Evolutionary conservation across 2,888 invertebrate species (phyloP), one percentile per base, ranked within the genome.

Genomic region (Odontothrips loti): DNA sequence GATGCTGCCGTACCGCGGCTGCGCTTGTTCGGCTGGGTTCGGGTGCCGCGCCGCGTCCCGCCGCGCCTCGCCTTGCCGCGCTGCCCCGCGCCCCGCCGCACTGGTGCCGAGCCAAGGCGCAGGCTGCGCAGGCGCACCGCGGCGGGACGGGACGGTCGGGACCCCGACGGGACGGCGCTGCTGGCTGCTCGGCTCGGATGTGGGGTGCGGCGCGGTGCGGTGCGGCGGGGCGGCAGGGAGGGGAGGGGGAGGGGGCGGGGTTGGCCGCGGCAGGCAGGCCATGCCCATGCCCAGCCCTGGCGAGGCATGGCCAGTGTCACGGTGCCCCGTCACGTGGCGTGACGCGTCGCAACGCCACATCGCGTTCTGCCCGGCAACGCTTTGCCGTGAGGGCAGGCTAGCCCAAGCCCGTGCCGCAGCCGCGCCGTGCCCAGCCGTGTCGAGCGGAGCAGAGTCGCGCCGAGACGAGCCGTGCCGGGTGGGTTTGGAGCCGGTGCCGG

Each of bases 291-390:
- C 34, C 34, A 43, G 34, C 34, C 58, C 17, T 58, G 58, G 58
- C 58, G n/a, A 17, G n/a, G 68, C 68, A 75, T 23, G n/a, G 68
- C 68, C 68, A 75, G 68, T 75, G 68, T 27, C 68, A 75, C 68
- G 68, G 68, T 27, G 68, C 68, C 68, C 27, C 27, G 68, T 75
- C 68, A 75, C 68, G 68, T 75, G 68, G 68, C 68, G 68, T 75
- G 68, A 75, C 68, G 68, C 68, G 68, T 75, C 68, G 68, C 68
- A 75, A 27, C 68, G 68, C 68, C 23, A 27, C 23, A 27, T 58
- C 58, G 58, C 20, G 58, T 15, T 43, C 34, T 43, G 34, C 34
- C 34, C 34, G 34, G 34, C 34, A 43, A 43, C 34, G 34, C 34
- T 43, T 43, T 43, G 34, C 34, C 34, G 34, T 43, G 34, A 43